These are phyloP conservation scores for Xyrauchen texanus DNA, from an alignment of 2,113 vertebrate genomes.

Conservation along the genomic window DNA sequence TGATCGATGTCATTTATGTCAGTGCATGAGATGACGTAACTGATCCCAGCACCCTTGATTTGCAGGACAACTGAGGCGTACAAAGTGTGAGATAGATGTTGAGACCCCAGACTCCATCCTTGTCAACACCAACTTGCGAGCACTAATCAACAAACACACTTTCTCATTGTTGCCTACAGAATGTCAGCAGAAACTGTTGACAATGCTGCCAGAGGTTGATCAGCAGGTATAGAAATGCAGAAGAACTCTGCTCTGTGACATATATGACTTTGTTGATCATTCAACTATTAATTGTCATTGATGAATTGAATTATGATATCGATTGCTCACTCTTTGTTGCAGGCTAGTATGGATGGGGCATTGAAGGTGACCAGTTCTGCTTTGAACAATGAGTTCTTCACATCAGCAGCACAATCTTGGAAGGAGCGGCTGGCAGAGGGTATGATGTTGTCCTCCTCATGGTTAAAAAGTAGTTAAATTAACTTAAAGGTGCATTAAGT, in stretches of 20 bases:
- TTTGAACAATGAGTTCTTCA: constrained; percentile 98
- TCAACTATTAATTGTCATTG: too few relatives aligned
- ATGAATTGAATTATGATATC: too few relatives aligned
- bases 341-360: constrained; percentile 88
- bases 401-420: constrained; percentile 96
- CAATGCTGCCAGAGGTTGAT: constrained; percentile 91
- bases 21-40: neutral
- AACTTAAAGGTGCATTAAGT: too few relatives aligned
- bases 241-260: neutral
- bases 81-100: constrained; percentile 92
- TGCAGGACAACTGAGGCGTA: constrained; percentile 90
- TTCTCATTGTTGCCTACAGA: constrained; percentile 86
- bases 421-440: constrained; percentile 95
- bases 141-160: constrained; percentile 95
- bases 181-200: constrained; percentile 89
- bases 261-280: neutral
- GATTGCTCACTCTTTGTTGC: constrained; percentile 44
- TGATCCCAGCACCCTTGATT: constrained; percentile 24
- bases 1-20: neutral
- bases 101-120: constrained; percentile 98
- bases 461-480: too few relatives aligned
- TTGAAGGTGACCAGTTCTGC: constrained; percentile 91
- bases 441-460: constrained; percentile 63
- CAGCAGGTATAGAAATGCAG: constrained; percentile 78
- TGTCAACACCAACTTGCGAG: constrained; percentile 95